Percentiles rank a stretch among this genome's conserved stretches.
phyloP scores from a whole-genome alignment of 2,888 invertebrate species.

The Thalpophila matura region DNA sequence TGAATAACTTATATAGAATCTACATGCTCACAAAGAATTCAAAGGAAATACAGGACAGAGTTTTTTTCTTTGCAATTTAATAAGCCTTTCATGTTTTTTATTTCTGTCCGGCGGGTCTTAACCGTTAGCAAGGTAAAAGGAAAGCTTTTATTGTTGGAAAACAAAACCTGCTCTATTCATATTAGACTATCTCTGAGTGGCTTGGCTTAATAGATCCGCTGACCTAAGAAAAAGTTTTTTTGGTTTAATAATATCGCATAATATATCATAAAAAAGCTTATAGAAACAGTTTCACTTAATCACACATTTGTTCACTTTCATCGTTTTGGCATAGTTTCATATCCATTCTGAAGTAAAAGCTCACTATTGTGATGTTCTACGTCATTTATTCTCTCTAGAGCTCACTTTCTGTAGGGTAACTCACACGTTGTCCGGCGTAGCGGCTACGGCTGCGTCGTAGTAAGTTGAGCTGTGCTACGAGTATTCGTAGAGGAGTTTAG shows the following conservation, averaged over 20 bases:
- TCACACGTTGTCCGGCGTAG: slow-evolving; percentile 2
- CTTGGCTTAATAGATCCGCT: slow-evolving; percentile 6
- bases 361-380: too few relatives aligned
- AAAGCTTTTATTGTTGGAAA: slow-evolving; percentile 13
- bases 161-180: slow-evolving; percentile 10
- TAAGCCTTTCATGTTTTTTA: slow-evolving; percentile 29
- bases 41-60: neutral
- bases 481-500: slow-evolving; percentile 7
- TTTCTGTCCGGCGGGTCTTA: slow-evolving; percentile 12
- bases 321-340: too few relatives aligned
- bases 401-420: neutral
- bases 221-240: neutral
- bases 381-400: too few relatives aligned
- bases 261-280: too few relatives aligned
- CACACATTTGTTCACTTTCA: too few relatives aligned
- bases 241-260: too few relatives aligned
- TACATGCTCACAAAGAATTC: slow-evolving; percentile 4
- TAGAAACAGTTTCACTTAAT: too few relatives aligned
- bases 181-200: neutral
- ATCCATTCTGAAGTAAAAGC: too few relatives aligned
- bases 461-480: slow-evolving; percentile 28
- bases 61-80: slow-evolving; percentile 38
- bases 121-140: slow-evolving; percentile 23
- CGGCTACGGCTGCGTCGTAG: slow-evolving; percentile 33
- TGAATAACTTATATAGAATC: neutral